Conservation (phyloP, 2,113 vertebrate species). For the Terrapene triunguis region DNA sequence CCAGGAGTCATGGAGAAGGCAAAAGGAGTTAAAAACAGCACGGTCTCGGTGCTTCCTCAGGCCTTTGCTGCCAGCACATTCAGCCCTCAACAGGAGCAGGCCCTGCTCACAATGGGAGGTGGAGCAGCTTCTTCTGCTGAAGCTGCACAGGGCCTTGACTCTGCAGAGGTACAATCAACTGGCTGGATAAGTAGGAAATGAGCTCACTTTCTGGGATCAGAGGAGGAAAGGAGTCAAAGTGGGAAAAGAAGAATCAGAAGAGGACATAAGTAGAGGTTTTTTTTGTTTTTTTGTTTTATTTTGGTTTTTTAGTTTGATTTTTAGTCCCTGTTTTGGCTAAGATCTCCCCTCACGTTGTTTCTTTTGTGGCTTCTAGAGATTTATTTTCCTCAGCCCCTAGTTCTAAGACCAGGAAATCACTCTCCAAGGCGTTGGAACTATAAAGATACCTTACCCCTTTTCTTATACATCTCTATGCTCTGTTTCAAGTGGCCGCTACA, state of each 20-base stretch:
- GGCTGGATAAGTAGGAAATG: not conserved
- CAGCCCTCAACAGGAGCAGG: rapidly evolving
- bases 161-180: rapidly evolving
- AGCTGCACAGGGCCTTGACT: not conserved
- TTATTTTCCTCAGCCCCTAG: not conserved
- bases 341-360: not conserved
- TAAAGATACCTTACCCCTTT: not conserved
- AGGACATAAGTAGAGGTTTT: not conserved
- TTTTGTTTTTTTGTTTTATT: not conserved
- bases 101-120: not conserved
- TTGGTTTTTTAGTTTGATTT: not conserved
- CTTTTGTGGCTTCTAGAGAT: not conserved
- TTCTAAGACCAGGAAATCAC: not conserved
- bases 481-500: not conserved
- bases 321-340: not conserved
- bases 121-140: not conserved
- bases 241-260: constrained; percentile 24
- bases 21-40: constrained; percentile 12
- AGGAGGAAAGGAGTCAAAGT: not conserved
- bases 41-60: rapidly evolving
- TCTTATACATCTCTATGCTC: not conserved
- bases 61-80: rapidly evolving
- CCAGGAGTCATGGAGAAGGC: not conserved
- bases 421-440: not conserved
- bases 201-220: constrained; percentile 39